These are phyloP conservation scores for Cervus canadensis DNA, from an alignment of 2,113 vertebrate genomes.

Conservation along the genomic window DNA sequence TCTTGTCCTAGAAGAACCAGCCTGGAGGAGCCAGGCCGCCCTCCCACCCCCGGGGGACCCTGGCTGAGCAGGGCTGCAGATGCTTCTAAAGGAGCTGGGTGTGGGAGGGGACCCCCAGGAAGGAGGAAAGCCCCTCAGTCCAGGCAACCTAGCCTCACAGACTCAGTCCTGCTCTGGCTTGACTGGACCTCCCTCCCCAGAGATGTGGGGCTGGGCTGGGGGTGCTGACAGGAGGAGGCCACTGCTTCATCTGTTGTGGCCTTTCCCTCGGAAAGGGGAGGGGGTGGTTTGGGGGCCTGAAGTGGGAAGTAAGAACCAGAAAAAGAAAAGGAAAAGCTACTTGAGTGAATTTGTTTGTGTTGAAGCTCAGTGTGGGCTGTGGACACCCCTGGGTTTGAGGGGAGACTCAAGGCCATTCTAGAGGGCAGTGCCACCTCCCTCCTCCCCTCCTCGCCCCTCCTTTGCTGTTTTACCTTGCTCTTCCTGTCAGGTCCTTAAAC, in stretches of 20 bases:
- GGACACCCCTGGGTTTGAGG: not conserved
- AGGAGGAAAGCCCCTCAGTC: not conserved
- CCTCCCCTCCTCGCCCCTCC: not conserved
- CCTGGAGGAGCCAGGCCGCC: not conserved
- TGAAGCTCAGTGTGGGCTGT: not conserved
- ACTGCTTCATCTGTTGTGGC: not conserved
- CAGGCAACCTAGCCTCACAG: not conserved
- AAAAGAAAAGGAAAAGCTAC: not conserved
- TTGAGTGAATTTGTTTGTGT: not conserved
- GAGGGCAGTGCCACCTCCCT: not conserved
- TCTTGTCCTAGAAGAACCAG: conserved; percentile 2
- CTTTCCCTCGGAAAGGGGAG: not conserved
- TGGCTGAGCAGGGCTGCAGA: not conserved
- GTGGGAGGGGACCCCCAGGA: not conserved
- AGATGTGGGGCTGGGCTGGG: not conserved
- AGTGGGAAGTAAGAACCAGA: not conserved
- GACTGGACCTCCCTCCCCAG: not conserved
- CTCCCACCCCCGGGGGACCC: not conserved
- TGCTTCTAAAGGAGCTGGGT: not conserved
- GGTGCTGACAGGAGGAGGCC: not conserved
- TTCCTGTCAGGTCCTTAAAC: not conserved
- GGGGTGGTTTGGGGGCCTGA: not conserved
- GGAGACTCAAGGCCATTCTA: not conserved
- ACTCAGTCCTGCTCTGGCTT: not conserved
- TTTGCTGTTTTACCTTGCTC: not conserved